These are phyloP conservation scores for Magallana gigas DNA, from an alignment of 1,140 invertebrate genomes.

Conservation along the genomic window DNA sequence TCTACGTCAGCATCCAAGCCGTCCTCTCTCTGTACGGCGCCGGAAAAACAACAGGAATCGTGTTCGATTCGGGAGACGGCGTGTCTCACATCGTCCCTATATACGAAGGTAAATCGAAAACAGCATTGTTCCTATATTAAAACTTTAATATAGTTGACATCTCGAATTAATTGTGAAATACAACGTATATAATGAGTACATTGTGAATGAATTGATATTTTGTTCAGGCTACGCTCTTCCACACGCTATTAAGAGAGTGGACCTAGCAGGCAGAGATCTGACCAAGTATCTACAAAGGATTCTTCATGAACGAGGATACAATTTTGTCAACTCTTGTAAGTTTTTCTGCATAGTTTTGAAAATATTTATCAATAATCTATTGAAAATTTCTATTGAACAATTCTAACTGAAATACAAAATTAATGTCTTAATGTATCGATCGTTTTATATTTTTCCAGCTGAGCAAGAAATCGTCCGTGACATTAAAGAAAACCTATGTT, in stretches of 20 bases:
- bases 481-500: conserved; percentile 91
- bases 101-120: conserved; percentile 92
- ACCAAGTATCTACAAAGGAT: conserved; percentile 98
- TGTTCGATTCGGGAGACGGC: conserved; percentile 63
- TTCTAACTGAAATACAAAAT: not conserved
- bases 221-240: conserved; percentile 88
- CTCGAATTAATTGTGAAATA: conserved; percentile 53
- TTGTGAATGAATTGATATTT: conserved; percentile 76
- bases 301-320: conserved; percentile 96
- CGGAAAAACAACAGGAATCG: conserved; percentile 72
- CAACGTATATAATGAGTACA: too few species aligned
- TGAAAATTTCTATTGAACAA: not conserved
- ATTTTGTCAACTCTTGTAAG: conserved; percentile 89
- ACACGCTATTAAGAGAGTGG: conserved; percentile 91
- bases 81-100: conserved; percentile 91
- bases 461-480: conserved; percentile 75
- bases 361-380: not conserved
- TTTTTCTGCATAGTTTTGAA: not conserved
- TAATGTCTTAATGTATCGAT: not conserved
- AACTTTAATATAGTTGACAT: conserved; percentile 64
- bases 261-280: conserved; percentile 94
- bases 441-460: conserved; percentile 60
- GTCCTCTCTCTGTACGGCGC: conserved; percentile 72
- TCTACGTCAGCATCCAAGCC: conserved; percentile 91
- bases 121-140: conserved; percentile 96